Base-by-base conservation (phyloP, 2,888 invertebrate species). In the Tubulanus polymorphus region DNA sequence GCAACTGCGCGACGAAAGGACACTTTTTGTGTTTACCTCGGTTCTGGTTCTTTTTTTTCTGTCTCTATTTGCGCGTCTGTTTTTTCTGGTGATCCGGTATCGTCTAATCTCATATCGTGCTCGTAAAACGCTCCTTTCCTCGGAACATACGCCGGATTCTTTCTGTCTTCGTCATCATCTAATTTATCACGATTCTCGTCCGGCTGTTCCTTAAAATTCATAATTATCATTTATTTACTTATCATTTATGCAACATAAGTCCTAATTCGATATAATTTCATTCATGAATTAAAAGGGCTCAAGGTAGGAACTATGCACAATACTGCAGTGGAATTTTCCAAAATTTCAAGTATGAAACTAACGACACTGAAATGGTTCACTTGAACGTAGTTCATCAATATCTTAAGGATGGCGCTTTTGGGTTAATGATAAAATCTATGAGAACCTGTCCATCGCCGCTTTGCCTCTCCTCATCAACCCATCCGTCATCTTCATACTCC, bases 121-220 rank as follows among this genome's bases (percentile, higher is more conserved):
- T 96, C 96, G 72, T 96, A 96, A 79, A 96, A 96, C 0, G 91
- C 91, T 0, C 96, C 96, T 64, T 89, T 85, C 76, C 95, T 93
- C 0, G 96, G 96, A 65, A 96, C 94, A 79, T 94, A 96, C 72
- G 96, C 95, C 1, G 96, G 96, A 81, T 96, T 95, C 75, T 93
- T 89, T 41, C 91, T 84, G 75, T 96, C 96, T 75, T 95, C 94
- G 71, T 93, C 93, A 71, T 91, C 89, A 74, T 95, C 95, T 1
- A 94, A 85, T 64, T 89, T 86, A 63, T 70, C 67, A 62, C 63
- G 56, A 45, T 49, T 54, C 15, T 63, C 60, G 23, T 69, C 69
- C 27, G 74, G 73, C 60, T 76, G 74, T 49, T 76, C 76, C 74
- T 76, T 56, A 18, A 54, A 48, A 8, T 50, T 8, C n/a, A n/a